Evolutionary conservation across 2,888 invertebrate genomes (phyloP).

Genomic region (Andrena praecox): DNA sequence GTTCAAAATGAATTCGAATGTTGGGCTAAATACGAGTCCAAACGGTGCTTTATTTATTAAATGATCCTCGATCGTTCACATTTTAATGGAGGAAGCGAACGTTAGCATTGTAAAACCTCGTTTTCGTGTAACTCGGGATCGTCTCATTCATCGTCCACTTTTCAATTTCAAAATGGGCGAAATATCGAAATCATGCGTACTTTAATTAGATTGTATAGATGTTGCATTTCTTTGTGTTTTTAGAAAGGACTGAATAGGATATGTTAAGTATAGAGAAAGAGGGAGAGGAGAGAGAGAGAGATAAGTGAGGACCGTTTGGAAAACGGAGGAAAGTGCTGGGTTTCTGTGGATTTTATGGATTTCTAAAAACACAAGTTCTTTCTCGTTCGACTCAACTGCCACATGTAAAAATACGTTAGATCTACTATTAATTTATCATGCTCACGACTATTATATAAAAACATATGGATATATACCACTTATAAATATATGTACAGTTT

Average conservation of each 20-base stretch:
- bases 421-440: constrained; percentile 82
- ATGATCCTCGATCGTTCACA: not conserved
- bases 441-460: constrained; percentile 81
- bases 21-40: not conserved
- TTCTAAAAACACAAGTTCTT: constrained; percentile 70
- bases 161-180: not conserved
- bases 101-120: not conserved
- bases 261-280: constrained; percentile 74
- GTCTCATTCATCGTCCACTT: not conserved
- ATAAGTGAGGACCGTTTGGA: constrained; percentile 62
- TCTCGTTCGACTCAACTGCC: constrained; percentile 79
- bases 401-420: constrained; percentile 77
- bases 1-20: constrained; percentile 1
- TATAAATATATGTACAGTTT: constrained; percentile 85
- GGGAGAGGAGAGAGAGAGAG: not conserved
- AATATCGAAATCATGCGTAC: constrained; percentile 24
- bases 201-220: constrained; percentile 43
- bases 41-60: not conserved
- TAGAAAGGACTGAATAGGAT: constrained; percentile 81
- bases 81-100: not conserved
- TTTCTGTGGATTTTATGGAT: constrained; percentile 34
- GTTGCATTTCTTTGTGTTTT: constrained; percentile 70
- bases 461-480: constrained; percentile 78
- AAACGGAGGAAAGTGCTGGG: constrained; percentile 38
- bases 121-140: not conserved